Base-by-base conservation (phyloP, 2,888 invertebrate genomes). In the Agrochola lychnidis region DNA sequence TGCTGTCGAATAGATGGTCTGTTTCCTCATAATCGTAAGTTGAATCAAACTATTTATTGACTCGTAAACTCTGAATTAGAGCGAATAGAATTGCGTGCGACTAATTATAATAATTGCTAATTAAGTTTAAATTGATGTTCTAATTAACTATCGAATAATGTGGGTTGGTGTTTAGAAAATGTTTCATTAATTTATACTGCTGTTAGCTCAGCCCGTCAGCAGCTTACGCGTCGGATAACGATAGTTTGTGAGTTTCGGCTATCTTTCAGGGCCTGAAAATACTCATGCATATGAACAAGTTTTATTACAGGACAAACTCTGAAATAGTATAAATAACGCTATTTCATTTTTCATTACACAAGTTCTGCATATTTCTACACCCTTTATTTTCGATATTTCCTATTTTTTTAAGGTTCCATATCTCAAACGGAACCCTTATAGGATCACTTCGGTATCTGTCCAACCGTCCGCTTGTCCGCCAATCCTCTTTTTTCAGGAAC, bases 91-190 rank as follows among this genome's bases (percentile, higher is more conserved):
- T 59, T 74, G 57, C 48, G 57, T 45, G 4, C 36, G 25, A 25
- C 25, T 40, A 59, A 73, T 57, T 25, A 48, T 7, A 25, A 40
- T 59, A 59, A 59, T 74, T 48, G 25, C 25, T 10, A 14, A 73
- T 40, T 12, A 7, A n/a, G 14, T 73, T 73, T n/a, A 10, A 48
- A 73, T 45, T 57, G n/a, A 45, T 73, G 36, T 59, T 6, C 14
- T 22, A 73, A 45, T 73, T 73, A 72, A 19, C 42, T 42, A 42
- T 63, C 25, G 2, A n/a, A 25, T 42, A 7, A 61, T 12, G 0
- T 25, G 40, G 25, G 40, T 25, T 25, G 7, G 68, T 69, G n/a
- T 42, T 69, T 42, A 25, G 36, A 19, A 25, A 40, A n/a, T 64
- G 5, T n/a, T 16, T 40, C 1, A n/a, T 22, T 14, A 4, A n/a